Evolutionary conservation across 2,797 vertebrate species (phyloP).

Genomic region (Darevskia nairensis): DNA sequence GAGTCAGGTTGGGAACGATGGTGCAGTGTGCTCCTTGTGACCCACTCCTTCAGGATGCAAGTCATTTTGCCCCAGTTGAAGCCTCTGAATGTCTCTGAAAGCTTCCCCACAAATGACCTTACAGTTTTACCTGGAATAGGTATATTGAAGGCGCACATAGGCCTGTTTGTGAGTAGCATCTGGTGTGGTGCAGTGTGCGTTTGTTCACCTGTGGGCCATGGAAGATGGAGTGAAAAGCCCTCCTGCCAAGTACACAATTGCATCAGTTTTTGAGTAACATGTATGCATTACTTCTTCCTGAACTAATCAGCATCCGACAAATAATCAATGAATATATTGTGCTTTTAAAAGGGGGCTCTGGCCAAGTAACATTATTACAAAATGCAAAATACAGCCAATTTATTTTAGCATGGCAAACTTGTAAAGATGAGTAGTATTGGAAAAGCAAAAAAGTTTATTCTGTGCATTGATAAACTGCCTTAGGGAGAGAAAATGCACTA

Average conservation of each 20-base stretch:
- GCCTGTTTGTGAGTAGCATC: not conserved
- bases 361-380: not conserved
- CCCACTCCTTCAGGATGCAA: not conserved
- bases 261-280: not conserved
- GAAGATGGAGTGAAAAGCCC: not conserved
- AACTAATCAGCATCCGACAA: not conserved
- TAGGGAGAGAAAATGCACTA: constrained; percentile 27
- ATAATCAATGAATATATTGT: not conserved
- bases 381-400: too few relatives aligned
- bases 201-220: not conserved
- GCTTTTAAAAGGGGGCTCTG: constrained; percentile 1
- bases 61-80: not conserved
- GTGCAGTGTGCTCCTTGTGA: not conserved
- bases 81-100: not conserved
- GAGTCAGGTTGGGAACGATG: not conserved
- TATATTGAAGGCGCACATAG: not conserved
- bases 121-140: not conserved
- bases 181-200: not conserved
- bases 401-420: constrained; percentile 1
- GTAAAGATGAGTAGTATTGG: constrained; percentile 1
- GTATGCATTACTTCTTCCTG: too few relatives aligned
- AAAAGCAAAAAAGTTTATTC: not conserved
- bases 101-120: not conserved
- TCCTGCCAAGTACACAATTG: not conserved
- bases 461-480: not conserved